Evolutionary conservation across 2,888 invertebrate species (phyloP).

Genomic region (Onthophagus sagittarius): DNA sequence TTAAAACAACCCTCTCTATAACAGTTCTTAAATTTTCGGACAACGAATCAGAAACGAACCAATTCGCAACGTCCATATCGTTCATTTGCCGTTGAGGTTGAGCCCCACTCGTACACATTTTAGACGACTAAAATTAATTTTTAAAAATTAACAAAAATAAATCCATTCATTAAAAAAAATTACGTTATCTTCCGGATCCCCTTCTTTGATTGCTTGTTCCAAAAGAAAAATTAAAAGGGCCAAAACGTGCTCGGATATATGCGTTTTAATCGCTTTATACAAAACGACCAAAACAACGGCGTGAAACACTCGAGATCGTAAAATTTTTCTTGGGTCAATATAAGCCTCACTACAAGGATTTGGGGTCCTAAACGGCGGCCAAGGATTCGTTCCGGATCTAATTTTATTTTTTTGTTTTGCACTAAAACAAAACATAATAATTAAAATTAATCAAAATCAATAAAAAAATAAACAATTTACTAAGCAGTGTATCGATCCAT

Average conservation of each 20-base stretch:
- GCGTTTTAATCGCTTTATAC: constrained; percentile 71
- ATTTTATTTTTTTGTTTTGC: constrained; percentile 42
- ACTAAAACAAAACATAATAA: constrained; percentile 36
- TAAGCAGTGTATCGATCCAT: constrained; percentile 89
- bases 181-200: constrained; percentile 47
- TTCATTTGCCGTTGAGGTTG: constrained; percentile 45
- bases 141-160: constrained; percentile 16
- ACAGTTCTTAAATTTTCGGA: constrained; percentile 72
- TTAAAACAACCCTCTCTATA: constrained; percentile 60
- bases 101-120: constrained; percentile 49
- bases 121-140: constrained; percentile 45
- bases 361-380: constrained; percentile 81
- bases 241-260: constrained; percentile 82
- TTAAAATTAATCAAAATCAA: constrained; percentile 5
- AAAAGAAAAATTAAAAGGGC: constrained; percentile 83
- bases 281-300: constrained; percentile 76
- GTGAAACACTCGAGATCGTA: constrained; percentile 63
- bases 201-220: constrained; percentile 69
- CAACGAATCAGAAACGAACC: constrained; percentile 70
- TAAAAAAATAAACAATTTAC: constrained; percentile 47
- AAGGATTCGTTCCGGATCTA: constrained; percentile 48
- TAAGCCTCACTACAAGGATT: constrained; percentile 60
- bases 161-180: constrained; percentile 18
- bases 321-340: constrained; percentile 62
- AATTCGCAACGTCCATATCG: constrained; percentile 59